Evolutionary conservation across 1,140 invertebrate genomes (phyloP), one percentile per base, ranked within the genome.

Genomic region (Achatina immaculata): DNA sequence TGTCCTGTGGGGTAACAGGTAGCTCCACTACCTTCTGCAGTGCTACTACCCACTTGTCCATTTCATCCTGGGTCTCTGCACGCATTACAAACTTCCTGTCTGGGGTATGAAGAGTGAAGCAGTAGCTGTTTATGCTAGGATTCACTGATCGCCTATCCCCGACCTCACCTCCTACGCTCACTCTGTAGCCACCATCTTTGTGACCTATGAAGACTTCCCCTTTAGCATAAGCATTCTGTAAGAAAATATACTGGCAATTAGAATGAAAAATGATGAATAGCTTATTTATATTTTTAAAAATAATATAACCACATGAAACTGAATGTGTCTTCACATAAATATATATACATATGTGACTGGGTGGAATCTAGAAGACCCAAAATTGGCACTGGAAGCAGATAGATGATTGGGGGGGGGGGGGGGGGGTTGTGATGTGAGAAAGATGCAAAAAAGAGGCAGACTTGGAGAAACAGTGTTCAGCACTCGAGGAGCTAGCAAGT

Each of bases 121-220:
- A 94, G 28, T 65, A 45, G 40, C 43, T 74, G 7, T 89, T 91
- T 82, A 95, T 94, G 86, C 94, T 94, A 31, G 80, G 79, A 72
- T 74, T 81, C 74, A 78, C 65, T 31, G 78, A 81, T 21, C 73
- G 82, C 86, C 91, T 84, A 93, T 94, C 36, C 3, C 82, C 85
- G n/a, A 95, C 95, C 24, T 94, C 93, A 38, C 85, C 94, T 92
- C 90, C 92, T 81, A 81, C 94, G 92, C 36, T 91, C 0, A 96
- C 92, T 72, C 93, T 93, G 88, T 95, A 97, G 3, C 95, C 95
- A 83, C 95, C 95, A 75, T 94, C 93, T 88, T 92, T 92, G 85
- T 96, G 93, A 19, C 96, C 95, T 83, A 98, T 92, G 90, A 96
- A 97, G 81, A 97, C 95, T 93, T 97, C 96, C 78, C 96, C 96